phyloP scores from a whole-genome alignment of 2,888 invertebrate genomes.

The Chesias legatella region DNA sequence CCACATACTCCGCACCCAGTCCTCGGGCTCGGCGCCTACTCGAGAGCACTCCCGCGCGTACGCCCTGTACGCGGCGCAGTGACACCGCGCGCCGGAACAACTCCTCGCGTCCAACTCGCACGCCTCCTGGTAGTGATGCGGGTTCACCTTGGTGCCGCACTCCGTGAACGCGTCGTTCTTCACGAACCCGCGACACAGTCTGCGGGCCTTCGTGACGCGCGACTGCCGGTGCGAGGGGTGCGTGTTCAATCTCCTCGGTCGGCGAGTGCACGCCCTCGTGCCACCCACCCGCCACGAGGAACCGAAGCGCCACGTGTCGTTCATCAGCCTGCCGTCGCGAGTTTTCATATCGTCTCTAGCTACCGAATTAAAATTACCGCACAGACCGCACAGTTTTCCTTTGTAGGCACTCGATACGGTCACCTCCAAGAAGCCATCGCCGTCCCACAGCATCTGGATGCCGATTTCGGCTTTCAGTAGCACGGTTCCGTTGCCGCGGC shows the following conservation, averaged over 20 bases:
- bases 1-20: slow-evolving; percentile 86
- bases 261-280: slow-evolving; percentile 84
- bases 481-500: slow-evolving; percentile 84
- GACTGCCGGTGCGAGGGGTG: slow-evolving; percentile 75
- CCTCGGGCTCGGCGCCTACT: slow-evolving; percentile 84
- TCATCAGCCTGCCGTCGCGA: slow-evolving; percentile 83
- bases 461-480: slow-evolving; percentile 86
- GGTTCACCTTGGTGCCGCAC: slow-evolving; percentile 90
- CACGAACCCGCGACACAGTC: slow-evolving; percentile 76
- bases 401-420: slow-evolving; percentile 87
- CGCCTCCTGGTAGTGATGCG: slow-evolving; percentile 90
- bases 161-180: slow-evolving; percentile 83
- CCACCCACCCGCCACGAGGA: slow-evolving; percentile 95
- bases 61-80: slow-evolving; percentile 94
- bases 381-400: slow-evolving; percentile 91
- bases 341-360: slow-evolving; percentile 91
- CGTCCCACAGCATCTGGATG: slow-evolving; percentile 94
- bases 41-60: slow-evolving; percentile 93
- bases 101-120: slow-evolving; percentile 94
- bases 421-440: slow-evolving; percentile 94
- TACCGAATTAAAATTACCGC: slow-evolving; percentile 95
- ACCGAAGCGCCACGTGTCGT: slow-evolving; percentile 87
- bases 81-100: slow-evolving; percentile 89
- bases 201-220: slow-evolving; percentile 60
- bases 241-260: slow-evolving; percentile 69